Conservation (phyloP, 35 echinoderm and acorn worm genomes). For the Eucidaris tribuloides region DNA sequence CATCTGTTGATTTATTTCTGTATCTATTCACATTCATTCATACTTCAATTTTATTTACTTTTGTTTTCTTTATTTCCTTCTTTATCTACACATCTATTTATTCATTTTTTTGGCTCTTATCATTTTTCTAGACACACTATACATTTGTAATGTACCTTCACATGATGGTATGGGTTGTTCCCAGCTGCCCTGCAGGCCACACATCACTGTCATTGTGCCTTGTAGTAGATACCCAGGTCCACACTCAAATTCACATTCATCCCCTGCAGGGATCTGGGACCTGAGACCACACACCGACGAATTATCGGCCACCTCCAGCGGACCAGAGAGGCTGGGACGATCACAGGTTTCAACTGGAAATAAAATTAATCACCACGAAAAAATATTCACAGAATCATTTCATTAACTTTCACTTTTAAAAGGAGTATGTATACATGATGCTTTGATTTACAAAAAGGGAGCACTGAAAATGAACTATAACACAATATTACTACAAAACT, state of each 20-base stretch:
- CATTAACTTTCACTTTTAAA: not conserved
- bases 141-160: constrained; percentile 6
- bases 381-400: not conserved
- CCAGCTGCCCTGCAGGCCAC: constrained; percentile 4
- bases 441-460: too few relatives aligned
- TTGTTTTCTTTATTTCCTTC: too few relatives aligned
- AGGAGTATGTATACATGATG: not conserved
- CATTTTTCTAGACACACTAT: too few relatives aligned
- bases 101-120: too few relatives aligned
- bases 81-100: too few relatives aligned
- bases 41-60: too few relatives aligned
- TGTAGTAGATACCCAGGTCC: constrained; percentile 4
- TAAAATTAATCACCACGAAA: not conserved
- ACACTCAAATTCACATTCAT: constrained; percentile 16
- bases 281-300: not conserved
- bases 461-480: too few relatives aligned
- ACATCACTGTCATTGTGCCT: not conserved
- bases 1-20: too few relatives aligned
- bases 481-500: not conserved
- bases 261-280: constrained; percentile 1
- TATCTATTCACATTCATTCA: too few relatives aligned
- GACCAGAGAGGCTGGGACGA: not conserved
- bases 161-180: not conserved
- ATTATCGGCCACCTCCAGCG: constrained; percentile 1
- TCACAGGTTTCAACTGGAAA: constrained; percentile 6